Evolutionary conservation across 2,888 invertebrate species (phyloP).

Genomic region (Keiferia lycopersicella): DNA sequence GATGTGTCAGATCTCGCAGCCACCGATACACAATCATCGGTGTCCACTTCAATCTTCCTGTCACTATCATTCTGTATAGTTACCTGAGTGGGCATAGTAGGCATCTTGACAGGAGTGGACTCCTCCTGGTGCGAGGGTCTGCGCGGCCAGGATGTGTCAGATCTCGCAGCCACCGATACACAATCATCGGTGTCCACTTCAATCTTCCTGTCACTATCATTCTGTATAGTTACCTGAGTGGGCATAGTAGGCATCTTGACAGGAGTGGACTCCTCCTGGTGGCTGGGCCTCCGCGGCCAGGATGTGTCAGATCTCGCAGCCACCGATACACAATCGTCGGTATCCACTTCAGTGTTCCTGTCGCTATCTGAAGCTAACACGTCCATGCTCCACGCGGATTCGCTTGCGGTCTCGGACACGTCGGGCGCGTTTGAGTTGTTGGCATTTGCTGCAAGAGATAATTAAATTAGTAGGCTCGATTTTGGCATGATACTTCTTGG

Average conservation of each 20-base stretch:
- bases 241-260: conserved; percentile 27
- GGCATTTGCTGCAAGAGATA: conserved; percentile 44
- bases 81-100: neutral
- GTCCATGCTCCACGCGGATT: conserved; percentile 98
- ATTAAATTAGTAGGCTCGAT: too few species aligned
- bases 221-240: neutral
- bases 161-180: conserved; percentile 85
- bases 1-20: conserved; percentile 88
- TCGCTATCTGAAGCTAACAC: conserved; percentile 96
- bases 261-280: conserved; percentile 57
- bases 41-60: conserved; percentile 90
- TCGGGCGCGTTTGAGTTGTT: conserved; percentile 81
- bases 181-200: conserved; percentile 87
- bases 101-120: conserved; percentile 40
- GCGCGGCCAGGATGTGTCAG: conserved; percentile 87
- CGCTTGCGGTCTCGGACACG: conserved; percentile 95
- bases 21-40: conserved; percentile 84
- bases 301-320: conserved; percentile 88
- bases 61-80: too few species aligned
- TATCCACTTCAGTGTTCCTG: conserved; percentile 90
- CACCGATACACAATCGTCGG: conserved; percentile 84
- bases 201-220: conserved; percentile 86
- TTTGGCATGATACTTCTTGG: too few species aligned
- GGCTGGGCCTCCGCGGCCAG: conserved; percentile 79
- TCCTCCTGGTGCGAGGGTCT: conserved; percentile 69